Base-by-base conservation (phyloP, 2,888 invertebrate species). In the Thalpophila matura region DNA sequence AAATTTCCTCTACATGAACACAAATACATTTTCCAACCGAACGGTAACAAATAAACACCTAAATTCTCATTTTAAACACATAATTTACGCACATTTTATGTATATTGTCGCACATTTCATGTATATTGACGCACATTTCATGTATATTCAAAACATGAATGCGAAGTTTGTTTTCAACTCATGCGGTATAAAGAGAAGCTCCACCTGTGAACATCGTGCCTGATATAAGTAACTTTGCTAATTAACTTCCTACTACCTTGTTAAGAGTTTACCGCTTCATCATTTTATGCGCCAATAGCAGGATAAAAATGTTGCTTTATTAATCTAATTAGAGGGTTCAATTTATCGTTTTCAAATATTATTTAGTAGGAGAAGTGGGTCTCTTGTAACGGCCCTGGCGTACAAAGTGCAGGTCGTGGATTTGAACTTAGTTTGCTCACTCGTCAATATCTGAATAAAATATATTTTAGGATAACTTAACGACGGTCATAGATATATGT, bases 201-300 rank as follows among this genome's bases (percentile, higher is more conserved):
- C 22, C 31, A 46, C 57, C 38, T 57, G 47, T 35, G 35, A 57
- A 50, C 58, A 65, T 46, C 54, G 43, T 45, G 43, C 59, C 73
- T 68, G 73, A 74, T 66, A 69, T 57, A 63, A 60, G 62, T 67
- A 79, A 83, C 68, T 82, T 85, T 54, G 38, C 62, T 85, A 79
- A 85, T 84, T 84, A 85, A 76, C 75, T 81, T 76, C 66, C 74
- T 72, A 77, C 66, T 63, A 74, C 65, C 66, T 73, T 69, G 71
- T 68, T 74, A 72, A 20, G 67, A 82, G 71, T 82, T 76, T 59
- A 54, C 49, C 51, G 54, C 62, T 71, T 49, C 66, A 68, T 66
- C 62, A 57, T 35, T 43, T 45, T 54, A 58, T 18, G 46, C 65
- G 50, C 45, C 33, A 26, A 53, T 55, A 56, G 45, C 9, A 7